Conservation (phyloP, 1,140 invertebrate genomes). For the Dinothrombium tinctorium region DNA sequence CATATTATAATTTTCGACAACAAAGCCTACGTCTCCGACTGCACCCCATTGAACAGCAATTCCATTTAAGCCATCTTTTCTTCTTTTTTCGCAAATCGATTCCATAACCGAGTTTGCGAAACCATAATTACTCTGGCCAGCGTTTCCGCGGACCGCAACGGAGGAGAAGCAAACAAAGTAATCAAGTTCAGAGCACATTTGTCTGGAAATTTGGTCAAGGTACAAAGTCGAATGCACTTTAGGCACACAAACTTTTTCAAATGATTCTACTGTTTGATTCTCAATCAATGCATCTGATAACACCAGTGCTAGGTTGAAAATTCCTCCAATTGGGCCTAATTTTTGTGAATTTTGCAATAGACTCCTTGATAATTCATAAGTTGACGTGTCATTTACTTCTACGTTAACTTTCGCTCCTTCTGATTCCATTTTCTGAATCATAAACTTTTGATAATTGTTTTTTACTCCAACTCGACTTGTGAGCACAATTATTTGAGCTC, state of each 20-base stretch:
- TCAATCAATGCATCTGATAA: slow-evolving; percentile 64
- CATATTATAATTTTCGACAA: slow-evolving; percentile 56
- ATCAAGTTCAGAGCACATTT: slow-evolving; percentile 46
- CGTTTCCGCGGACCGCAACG: slow-evolving; percentile 76
- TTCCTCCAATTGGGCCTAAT: slow-evolving; percentile 55
- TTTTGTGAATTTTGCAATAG: slow-evolving; percentile 19
- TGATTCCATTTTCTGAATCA: not conserved
- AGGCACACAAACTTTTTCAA: slow-evolving; percentile 33
- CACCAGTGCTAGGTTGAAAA: slow-evolving; percentile 75
- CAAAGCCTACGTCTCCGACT: slow-evolving; percentile 79
- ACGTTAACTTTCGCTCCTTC: not conserved
- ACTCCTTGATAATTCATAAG: slow-evolving; percentile 29
- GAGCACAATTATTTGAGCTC: slow-evolving; percentile 54
- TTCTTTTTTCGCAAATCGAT: slow-evolving; percentile 33
- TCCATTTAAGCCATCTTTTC: slow-evolving; percentile 36
- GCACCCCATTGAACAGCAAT: slow-evolving; percentile 90
- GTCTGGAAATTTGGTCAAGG: slow-evolving; percentile 44
- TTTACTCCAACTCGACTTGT: slow-evolving; percentile 55
- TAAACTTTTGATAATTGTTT: slow-evolving; percentile 21
- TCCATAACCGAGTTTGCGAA: slow-evolving; percentile 89
- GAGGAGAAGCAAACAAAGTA: slow-evolving; percentile 90
- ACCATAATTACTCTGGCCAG: slow-evolving; percentile 83
- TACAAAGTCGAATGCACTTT: slow-evolving; percentile 39
- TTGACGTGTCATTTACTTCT: slow-evolving; percentile 24
- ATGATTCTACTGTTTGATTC: slow-evolving; percentile 54